Evolutionary conservation across 2,797 vertebrate genomes (phyloP).

Genomic region (Halcyon chelicuti): DNA sequence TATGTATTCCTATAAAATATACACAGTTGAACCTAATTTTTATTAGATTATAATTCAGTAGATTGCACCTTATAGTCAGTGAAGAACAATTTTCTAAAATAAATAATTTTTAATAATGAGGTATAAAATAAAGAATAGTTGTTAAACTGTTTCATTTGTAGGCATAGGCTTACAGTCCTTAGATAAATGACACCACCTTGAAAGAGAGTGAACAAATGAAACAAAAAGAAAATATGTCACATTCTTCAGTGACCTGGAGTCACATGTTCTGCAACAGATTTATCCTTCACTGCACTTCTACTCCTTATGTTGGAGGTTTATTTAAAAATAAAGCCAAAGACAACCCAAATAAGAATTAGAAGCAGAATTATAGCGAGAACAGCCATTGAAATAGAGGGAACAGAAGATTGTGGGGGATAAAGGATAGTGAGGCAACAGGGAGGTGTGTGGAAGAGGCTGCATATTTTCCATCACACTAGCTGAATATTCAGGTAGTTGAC

Average conservation of each 20-base stretch:
- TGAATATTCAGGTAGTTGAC: background rate
- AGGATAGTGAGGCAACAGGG: fast-evolving
- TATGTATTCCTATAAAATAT: background rate
- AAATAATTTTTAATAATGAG: background rate
- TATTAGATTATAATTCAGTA: background rate
- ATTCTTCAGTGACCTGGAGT: background rate
- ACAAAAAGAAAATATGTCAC: background rate
- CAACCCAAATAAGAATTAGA: background rate
- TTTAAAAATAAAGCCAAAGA: conserved; percentile 1
- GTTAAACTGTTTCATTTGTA: background rate
- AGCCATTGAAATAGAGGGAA: background rate
- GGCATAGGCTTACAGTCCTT: background rate
- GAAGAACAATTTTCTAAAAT: background rate
- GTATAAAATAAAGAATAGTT: background rate
- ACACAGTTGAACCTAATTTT: background rate
- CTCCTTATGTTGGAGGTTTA: background rate
- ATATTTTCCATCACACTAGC: background rate
- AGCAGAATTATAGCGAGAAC: background rate
- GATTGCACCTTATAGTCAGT: background rate
- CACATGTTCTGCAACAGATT: background rate
- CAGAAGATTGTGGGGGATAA: background rate
- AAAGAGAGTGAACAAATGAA: background rate
- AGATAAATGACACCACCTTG: background rate
- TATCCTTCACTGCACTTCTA: background rate
- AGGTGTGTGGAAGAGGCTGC: background rate